Evolutionary conservation across 2,888 invertebrate species (phyloP).

Genomic region (Drepanosiphum platanoidis): DNA sequence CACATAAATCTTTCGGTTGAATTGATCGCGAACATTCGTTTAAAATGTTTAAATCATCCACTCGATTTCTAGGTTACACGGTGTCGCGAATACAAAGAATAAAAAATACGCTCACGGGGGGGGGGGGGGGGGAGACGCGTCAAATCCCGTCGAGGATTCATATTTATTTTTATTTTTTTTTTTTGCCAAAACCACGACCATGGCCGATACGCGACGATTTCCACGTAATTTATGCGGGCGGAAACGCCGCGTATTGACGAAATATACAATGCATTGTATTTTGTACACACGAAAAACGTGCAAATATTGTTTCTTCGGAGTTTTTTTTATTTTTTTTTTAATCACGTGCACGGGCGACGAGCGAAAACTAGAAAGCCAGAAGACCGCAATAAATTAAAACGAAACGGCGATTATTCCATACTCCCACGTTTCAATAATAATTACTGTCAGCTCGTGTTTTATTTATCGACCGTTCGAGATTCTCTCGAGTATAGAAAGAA

Average conservation of each 20-base stretch:
- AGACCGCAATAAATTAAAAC: too few species aligned
- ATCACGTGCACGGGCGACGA: too few species aligned
- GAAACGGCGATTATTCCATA: too few species aligned
- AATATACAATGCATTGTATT: neutral
- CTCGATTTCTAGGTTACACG: neutral
- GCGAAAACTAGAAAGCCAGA: neutral
- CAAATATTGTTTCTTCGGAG: neutral
- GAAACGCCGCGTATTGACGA: neutral
- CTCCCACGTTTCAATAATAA: too few species aligned
- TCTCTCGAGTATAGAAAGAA: too few species aligned
- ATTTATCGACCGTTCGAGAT: too few species aligned
- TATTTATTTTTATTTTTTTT: neutral
- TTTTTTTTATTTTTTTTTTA: too few species aligned
- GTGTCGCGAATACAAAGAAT: neutral
- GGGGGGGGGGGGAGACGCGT: too few species aligned
- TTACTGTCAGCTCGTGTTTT: too few species aligned
- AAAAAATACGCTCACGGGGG: neutral
- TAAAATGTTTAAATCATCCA: neutral
- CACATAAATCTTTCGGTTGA: slow-evolving; percentile 2
- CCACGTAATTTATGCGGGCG: neutral
- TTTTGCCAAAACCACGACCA: neutral
- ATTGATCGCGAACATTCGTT: neutral
- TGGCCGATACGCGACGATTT: neutral
- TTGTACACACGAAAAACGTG: too few species aligned
- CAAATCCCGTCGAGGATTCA: neutral